Conservation (phyloP, 2,888 invertebrate species). For the Polydrusus tereticollis region DNA sequence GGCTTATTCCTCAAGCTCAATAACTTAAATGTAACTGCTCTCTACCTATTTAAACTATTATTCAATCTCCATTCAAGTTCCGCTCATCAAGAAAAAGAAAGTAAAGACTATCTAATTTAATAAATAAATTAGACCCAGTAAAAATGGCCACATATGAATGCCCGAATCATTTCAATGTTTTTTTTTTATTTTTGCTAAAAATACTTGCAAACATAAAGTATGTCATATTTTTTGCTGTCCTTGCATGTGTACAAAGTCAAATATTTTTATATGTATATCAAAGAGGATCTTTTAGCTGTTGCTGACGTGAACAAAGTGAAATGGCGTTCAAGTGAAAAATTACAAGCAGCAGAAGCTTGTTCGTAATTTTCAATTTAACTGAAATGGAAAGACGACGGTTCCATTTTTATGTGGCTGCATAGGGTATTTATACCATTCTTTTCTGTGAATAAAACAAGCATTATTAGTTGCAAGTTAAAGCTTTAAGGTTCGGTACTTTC, state of each 20-base stretch:
- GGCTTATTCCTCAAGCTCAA: no score
- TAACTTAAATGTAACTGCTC: no score
- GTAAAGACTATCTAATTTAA: no score
- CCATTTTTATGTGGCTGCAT: not conserved
- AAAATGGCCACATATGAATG: no score
- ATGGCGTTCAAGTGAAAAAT: slow-evolving; percentile 34
- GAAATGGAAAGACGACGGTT: slow-evolving; percentile 16
- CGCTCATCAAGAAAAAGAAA: no score
- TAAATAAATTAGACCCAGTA: no score
- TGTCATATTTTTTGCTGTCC: not conserved
- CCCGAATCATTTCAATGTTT: not conserved
- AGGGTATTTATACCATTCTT: not conserved
- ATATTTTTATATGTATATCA: slow-evolving; percentile 33
- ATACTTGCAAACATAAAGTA: not conserved
- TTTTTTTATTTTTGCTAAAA: not conserved
- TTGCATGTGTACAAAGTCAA: slow-evolving; percentile 2
- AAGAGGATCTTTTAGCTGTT: slow-evolving; percentile 33
- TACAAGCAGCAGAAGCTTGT: slow-evolving; percentile 30
- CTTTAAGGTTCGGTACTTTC: no score
- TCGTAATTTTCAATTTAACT: slow-evolving; percentile 30
- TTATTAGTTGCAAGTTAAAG: no score
- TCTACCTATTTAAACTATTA: no score
- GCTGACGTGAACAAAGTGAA: slow-evolving; percentile 38
- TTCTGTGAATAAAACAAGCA: no score
- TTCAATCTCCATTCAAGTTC: no score